These are phyloP conservation scores for Champsocephalus gunnari DNA, from an alignment of 2,797 vertebrate species.

Conservation along the genomic window DNA sequence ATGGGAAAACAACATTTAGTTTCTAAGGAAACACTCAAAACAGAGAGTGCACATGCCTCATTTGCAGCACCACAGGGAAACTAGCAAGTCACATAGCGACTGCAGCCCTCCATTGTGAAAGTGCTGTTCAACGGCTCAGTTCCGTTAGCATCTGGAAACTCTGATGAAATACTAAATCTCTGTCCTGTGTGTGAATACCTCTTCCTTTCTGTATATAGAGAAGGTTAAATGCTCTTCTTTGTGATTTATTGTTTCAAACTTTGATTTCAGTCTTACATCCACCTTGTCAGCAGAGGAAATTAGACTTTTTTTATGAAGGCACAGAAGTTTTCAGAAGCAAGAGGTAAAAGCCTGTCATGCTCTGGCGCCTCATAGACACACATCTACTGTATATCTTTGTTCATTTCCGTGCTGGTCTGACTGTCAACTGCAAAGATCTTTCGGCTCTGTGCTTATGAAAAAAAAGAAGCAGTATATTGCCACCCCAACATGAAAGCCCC, in stretches of 20 bases:
- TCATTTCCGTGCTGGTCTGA: conserved; percentile 29
- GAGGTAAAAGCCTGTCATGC: conserved; percentile 8
- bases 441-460: conserved; percentile 4
- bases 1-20: conserved; percentile 74
- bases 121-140: conserved; percentile 20
- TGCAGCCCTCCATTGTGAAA: conserved; percentile 44
- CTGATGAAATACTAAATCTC: conserved; percentile 1
- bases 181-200: conserved; percentile 1
- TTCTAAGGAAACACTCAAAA: conserved; percentile 74
- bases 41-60: conserved; percentile 47
- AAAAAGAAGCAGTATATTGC: background rate
- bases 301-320: background rate
- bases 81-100: conserved; percentile 28
- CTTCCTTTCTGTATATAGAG: background rate
- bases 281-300: conserved; percentile 8
- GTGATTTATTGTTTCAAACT: background rate
- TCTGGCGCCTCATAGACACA: background rate
- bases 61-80: conserved; percentile 70
- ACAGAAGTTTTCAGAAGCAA: conserved; percentile 8
- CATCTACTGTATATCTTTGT: conserved; percentile 9
- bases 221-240: background rate
- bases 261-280: conserved; percentile 1
- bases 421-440: conserved; percentile 31
- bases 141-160: conserved; percentile 35
- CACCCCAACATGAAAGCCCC: background rate